These are phyloP conservation scores for Campaea margaritaria DNA, from an alignment of 2,888 invertebrate species.

Conservation along the genomic window DNA sequence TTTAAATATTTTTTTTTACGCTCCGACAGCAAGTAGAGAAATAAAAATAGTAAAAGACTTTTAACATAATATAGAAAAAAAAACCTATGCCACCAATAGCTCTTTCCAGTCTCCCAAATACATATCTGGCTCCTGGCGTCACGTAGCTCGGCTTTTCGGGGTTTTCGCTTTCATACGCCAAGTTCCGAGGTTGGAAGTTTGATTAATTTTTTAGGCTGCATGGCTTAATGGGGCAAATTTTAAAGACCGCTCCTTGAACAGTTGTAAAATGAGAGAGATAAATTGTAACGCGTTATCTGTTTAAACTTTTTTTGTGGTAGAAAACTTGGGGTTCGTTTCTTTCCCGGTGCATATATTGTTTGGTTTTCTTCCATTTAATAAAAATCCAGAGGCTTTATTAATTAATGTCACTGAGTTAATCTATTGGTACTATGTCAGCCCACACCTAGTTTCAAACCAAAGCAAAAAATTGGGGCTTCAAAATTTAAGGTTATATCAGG, in stretches of 20 bases:
- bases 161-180: conserved; percentile 45
- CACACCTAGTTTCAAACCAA: too few relatives aligned
- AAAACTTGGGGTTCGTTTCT: not conserved
- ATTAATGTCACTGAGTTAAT: too few relatives aligned
- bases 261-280: conserved; percentile 10
- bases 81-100: not conserved
- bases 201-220: conserved; percentile 34
- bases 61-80: too few relatives aligned
- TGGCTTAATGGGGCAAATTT: conserved; percentile 12
- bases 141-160: conserved; percentile 43
- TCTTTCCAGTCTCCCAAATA: conserved; percentile 16
- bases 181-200: conserved; percentile 41
- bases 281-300: not conserved
- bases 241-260: conserved; percentile 9
- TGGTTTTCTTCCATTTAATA: too few relatives aligned
- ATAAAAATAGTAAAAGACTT: too few relatives aligned
- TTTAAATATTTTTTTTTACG: too few relatives aligned
- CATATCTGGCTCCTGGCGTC: conserved; percentile 38
- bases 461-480: too few relatives aligned
- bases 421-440: too few relatives aligned
- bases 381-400: too few relatives aligned
- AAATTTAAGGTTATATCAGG: too few relatives aligned
- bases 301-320: not conserved
- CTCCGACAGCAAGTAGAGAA: too few relatives aligned
- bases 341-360: too few relatives aligned